Base-by-base conservation (phyloP, 92 coral and sea anemone genomes). In the Actinernus sp. region DNA sequence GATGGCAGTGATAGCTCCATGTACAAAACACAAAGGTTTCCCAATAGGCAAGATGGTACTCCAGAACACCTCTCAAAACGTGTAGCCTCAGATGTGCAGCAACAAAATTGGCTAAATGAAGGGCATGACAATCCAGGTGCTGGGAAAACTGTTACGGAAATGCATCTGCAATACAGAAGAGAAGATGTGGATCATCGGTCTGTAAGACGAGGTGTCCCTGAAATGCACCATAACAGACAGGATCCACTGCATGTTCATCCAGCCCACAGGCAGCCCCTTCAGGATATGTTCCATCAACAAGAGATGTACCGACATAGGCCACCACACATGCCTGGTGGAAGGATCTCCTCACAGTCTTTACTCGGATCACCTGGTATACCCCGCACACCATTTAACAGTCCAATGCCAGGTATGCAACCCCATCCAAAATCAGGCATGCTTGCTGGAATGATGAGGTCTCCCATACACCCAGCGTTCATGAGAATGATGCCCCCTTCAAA, bases 371-470 rank as follows among this genome's bases (percentile, higher is more conserved):
- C 76, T 1, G 41, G 40, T 37, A 25, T 23, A 41, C 57, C 19
- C 27, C 83, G 60, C 25, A 76, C 83, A 8, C 83, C 83, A 1
- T 76, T 76, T 17, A 76, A 76, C 54, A 74, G 73, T 1, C 85
- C 82, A 49, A 84, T 58, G 91, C 64, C 58, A 45, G 52, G 52
- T 6, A 45, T 45, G 4, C 55, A 31, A 16, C 55, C 43, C 6
- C 68, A 51, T 22, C 77, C 52, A 7, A 73, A 76, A 40, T 66
- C 34, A 25, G 70, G 61, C 13, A 38, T 65, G 12, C 68, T 46
- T 3, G 36, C 83, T 14, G 83, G 78, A 32, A 53, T 85, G 76
- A 68, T 68, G 30, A 38, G 87, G 43, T 68, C 86, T 14, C 86
- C 76, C 34, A 58, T 81, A 31, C 73, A 75, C 27, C 77, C 84